A percentile compares a stretch with the other conserved stretches of the same genome.
phyloP scores from a whole-genome alignment of 2,797 vertebrate species.

The Hippoglossus hippoglossus region DNA sequence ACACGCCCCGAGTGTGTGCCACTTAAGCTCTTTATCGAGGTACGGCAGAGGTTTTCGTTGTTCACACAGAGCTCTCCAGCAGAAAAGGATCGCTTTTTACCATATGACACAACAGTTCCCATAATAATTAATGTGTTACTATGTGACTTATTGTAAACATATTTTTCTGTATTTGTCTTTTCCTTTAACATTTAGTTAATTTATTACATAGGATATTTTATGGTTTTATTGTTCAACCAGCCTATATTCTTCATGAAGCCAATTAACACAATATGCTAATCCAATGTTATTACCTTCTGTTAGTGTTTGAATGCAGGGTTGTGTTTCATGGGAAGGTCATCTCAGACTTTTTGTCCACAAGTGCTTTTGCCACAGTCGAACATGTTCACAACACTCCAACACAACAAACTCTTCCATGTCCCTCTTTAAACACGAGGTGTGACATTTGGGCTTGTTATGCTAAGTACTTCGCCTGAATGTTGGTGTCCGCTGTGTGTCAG shows the following conservation, averaged over 20 bases:
- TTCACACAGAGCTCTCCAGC: constrained; percentile 31
- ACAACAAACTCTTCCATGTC: constrained; percentile 28
- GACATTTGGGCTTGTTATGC: constrained; percentile 59
- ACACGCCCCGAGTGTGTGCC: constrained; percentile 33
- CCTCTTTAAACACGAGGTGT: constrained; percentile 50
- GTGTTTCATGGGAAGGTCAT: no score
- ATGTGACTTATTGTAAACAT: not conserved
- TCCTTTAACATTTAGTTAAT: not conserved
- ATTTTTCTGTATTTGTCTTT: not conserved
- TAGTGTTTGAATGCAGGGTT: no score
- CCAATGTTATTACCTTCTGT: no score
- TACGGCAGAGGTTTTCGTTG: constrained; percentile 3
- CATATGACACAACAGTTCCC: not conserved
- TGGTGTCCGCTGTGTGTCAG: constrained; percentile 43
- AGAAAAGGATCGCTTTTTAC: not conserved
- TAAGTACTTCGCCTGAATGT: constrained; percentile 47
- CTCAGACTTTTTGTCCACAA: no score
- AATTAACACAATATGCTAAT: no score
- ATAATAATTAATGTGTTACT: not conserved
- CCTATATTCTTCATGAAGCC: no score
- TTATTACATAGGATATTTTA: no score
- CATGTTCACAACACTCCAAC: constrained; percentile 18
- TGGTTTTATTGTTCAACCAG: no score
- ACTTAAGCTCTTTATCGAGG: constrained; percentile 52
- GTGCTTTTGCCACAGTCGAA: not conserved